phyloP scores from a whole-genome alignment of 2,888 invertebrate species.

The Euclidia mi region DNA sequence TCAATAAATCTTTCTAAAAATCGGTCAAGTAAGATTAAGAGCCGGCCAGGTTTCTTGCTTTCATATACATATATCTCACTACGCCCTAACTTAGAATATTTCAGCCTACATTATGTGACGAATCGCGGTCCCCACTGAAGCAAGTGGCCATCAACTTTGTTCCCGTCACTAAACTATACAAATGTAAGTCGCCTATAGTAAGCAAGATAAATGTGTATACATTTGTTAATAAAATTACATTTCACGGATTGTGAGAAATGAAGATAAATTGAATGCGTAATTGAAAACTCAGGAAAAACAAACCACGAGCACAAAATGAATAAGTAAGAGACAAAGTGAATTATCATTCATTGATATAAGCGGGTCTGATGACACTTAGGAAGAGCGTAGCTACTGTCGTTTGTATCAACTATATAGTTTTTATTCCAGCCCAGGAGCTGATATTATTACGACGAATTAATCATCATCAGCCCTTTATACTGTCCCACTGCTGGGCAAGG shows the following conservation, averaged over 20 bases:
- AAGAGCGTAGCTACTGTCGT: not conserved
- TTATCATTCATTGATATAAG: conserved; percentile 11
- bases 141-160: not conserved
- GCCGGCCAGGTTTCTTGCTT: conserved; percentile 11
- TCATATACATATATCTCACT: not conserved
- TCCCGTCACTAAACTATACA: not conserved
- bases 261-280: conserved; percentile 15
- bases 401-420: conserved; percentile 10
- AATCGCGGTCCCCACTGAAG: conserved; percentile 2
- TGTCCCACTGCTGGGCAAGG: conserved; percentile 57
- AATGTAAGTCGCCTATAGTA: not conserved
- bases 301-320: conserved; percentile 12
- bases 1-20: conserved; percentile 72
- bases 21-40: conserved; percentile 64
- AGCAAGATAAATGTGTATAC: conserved; percentile 1
- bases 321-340: conserved; percentile 9
- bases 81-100: conserved; percentile 6
- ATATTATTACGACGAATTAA: conserved; percentile 44
- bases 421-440: conserved; percentile 31
- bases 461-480: conserved; percentile 61
- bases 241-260: conserved; percentile 12
- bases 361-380: not conserved
- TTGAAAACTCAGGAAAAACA: conserved; percentile 1
- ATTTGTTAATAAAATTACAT: conserved; percentile 13
- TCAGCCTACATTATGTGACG: conserved; percentile 12